These are phyloP conservation scores for Hiodon tergisus DNA, from an alignment of 2,113 vertebrate genomes.

Conservation along the genomic window DNA sequence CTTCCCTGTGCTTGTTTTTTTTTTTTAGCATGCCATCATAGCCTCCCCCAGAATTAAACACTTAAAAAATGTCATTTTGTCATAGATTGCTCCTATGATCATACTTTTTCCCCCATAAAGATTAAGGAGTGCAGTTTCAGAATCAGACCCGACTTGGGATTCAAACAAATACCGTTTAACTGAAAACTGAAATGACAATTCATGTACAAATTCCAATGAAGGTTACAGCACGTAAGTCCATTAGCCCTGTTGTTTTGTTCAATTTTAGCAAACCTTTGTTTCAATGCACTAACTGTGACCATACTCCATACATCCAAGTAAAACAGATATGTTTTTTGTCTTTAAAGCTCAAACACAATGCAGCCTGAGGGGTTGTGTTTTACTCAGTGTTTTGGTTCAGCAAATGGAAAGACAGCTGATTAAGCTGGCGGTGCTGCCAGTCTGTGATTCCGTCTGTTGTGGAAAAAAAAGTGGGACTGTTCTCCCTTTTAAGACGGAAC, in stretches of 20 bases:
- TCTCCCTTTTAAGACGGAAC: neutral
- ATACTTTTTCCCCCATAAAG: neutral
- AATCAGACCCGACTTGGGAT: neutral
- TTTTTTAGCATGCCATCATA: neutral
- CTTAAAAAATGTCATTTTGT: too few species aligned
- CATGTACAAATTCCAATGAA: neutral
- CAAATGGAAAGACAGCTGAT: slow-evolving; percentile 24
- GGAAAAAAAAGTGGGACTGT: neutral
- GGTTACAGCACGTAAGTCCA: neutral
- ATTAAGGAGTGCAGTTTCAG: neutral
- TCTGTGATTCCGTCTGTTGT: slow-evolving; percentile 20
- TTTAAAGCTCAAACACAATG: slow-evolving; percentile 8
- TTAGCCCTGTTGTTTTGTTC: neutral
- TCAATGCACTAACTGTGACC: neutral
- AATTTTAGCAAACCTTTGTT: neutral
- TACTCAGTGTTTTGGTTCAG: slow-evolving; percentile 18
- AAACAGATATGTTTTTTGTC: slow-evolving; percentile 9
- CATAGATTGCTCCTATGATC: neutral
- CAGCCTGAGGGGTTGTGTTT: slow-evolving; percentile 4
- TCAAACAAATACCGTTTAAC: neutral
- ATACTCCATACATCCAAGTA: slow-evolving; percentile 3
- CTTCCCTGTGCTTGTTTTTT: neutral
- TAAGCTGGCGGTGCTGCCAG: slow-evolving; percentile 1
- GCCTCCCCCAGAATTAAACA: too few species aligned
- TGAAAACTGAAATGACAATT: neutral